phyloP scores from a whole-genome alignment of 2,797 vertebrate genomes.

The Alectoris magna region DNA sequence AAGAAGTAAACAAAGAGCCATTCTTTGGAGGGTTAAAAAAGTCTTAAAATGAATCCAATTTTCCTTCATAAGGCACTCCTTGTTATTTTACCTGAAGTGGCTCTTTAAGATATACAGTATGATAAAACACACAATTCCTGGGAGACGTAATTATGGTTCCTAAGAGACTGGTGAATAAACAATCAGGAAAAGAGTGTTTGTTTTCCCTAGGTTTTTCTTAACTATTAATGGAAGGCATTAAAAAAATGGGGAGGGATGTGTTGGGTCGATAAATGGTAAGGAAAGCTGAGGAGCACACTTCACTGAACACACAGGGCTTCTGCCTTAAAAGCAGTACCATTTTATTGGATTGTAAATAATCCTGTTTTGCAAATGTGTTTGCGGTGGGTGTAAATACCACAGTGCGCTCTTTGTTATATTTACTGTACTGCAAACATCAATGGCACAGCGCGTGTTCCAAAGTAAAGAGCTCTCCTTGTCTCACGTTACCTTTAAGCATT shows the following conservation, averaged over 20 bases:
- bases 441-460: not conserved
- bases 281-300: not conserved
- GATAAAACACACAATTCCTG: constrained; percentile 76
- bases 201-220: constrained; percentile 55
- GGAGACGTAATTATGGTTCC: constrained; percentile 73
- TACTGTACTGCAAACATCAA: constrained; percentile 25
- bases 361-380: constrained; percentile 42
- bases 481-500: constrained; percentile 42
- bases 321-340: constrained; percentile 15
- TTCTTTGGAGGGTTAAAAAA: constrained; percentile 81
- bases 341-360: constrained; percentile 53
- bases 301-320: constrained; percentile 10
- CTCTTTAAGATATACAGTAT: constrained; percentile 75
- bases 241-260: constrained; percentile 46
- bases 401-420: constrained; percentile 48
- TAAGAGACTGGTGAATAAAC: constrained; percentile 73
- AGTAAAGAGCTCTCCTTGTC: constrained; percentile 39
- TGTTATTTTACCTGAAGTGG: constrained; percentile 79
- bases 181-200: constrained; percentile 66
- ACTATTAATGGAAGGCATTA: constrained; percentile 58
- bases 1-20: constrained; percentile 84
- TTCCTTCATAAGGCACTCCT: constrained; percentile 80
- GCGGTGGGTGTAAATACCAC: constrained; percentile 9
- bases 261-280: constrained; percentile 25
- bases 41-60: constrained; percentile 78